phyloP scores from a whole-genome alignment of 1,140 invertebrate species.

The Caenorhabditis briggsae region DNA sequence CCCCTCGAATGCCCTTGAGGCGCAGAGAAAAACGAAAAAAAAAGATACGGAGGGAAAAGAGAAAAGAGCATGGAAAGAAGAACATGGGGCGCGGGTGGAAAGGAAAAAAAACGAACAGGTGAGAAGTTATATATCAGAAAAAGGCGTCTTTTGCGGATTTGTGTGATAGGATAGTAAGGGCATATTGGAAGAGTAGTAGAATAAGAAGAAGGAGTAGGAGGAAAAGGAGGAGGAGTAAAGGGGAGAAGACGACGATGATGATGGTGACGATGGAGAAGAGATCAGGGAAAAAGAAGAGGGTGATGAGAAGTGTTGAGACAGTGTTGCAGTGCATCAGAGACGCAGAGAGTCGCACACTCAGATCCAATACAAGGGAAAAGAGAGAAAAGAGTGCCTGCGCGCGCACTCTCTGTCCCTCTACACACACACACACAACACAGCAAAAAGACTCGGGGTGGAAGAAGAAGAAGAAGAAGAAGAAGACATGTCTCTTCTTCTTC shows the following conservation, averaged over 20 bases:
- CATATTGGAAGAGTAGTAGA: background rate
- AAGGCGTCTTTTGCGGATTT: background rate
- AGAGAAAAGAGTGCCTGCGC: background rate
- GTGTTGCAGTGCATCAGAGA: background rate
- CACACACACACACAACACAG: constrained; percentile 28
- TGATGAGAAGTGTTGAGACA: background rate
- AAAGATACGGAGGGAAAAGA: background rate
- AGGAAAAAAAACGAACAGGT: background rate
- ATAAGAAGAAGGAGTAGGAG: background rate
- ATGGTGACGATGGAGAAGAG: constrained; percentile 3
- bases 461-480: constrained; percentile 21
- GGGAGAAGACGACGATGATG: constrained; percentile 2
- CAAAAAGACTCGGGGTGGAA: constrained; percentile 27
- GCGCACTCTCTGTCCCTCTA: background rate
- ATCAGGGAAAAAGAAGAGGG: background rate
- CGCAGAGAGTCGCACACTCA: background rate
- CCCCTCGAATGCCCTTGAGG: constrained; percentile 18
- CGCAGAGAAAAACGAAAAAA: background rate
- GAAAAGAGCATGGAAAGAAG: background rate
- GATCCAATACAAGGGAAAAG: constrained; percentile 49
- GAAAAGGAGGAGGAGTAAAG: background rate
- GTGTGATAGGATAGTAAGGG: background rate
- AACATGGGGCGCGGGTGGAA: background rate
- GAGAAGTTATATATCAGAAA: background rate
- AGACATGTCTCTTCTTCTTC: background rate